phyloP scores from a whole-genome alignment of 2,113 vertebrate genomes.

The Lichenostomus cassidix region DNA sequence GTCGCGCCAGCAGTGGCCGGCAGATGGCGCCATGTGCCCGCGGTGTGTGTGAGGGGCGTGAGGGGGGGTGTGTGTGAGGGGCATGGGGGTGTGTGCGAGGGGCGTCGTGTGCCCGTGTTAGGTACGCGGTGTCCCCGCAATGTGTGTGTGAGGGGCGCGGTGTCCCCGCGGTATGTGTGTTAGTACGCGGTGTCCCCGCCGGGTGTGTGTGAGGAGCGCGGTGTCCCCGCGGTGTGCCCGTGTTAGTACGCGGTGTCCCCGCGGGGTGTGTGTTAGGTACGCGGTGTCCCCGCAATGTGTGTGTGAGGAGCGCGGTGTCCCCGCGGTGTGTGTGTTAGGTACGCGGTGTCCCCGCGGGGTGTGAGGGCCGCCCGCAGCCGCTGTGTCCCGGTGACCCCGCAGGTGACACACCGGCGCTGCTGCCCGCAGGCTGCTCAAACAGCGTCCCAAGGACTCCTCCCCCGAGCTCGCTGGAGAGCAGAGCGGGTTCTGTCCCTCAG shows the following conservation, averaged over 20 bases:
- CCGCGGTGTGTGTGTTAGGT: background rate
- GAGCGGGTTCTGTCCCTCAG: rapidly evolving
- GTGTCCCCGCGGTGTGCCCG: too few species aligned
- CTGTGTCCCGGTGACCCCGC: background rate
- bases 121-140: too few species aligned
- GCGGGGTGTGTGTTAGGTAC: background rate
- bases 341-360: background rate
- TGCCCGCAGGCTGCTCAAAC: background rate
- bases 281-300: background rate
- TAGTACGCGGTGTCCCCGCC: too few species aligned
- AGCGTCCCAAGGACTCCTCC: background rate
- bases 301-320: background rate
- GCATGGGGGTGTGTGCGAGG: background rate
- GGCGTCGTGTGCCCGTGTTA: background rate
- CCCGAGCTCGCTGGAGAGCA: background rate
- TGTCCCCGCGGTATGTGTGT: background rate
- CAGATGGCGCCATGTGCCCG: background rate
- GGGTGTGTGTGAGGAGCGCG: background rate
- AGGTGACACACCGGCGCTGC: background rate
- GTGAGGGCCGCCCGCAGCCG: background rate
- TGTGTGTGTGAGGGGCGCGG: background rate
- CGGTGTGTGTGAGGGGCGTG: background rate
- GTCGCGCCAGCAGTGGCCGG: too few species aligned
- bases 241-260: too few species aligned
- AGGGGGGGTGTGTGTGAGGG: background rate